Percentiles rank a stretch among this genome's conserved stretches.
Evolutionary conservation across 2,113 vertebrate species (phyloP).

Genomic region (Mus pahari): DNA sequence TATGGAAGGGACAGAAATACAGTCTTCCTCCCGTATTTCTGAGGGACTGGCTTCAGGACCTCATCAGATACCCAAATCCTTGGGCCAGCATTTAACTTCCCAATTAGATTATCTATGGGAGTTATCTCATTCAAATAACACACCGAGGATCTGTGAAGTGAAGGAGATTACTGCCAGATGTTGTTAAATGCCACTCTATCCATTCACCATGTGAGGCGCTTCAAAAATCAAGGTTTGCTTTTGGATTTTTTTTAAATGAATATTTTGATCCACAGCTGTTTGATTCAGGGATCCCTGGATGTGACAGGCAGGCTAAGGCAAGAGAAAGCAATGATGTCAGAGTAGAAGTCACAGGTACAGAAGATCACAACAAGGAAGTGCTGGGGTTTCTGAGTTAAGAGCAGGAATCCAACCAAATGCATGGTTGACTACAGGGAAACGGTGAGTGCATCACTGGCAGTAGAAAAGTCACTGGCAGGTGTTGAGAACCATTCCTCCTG

Average conservation of each 20-base stretch:
- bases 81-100: background rate
- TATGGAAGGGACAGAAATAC: too few relatives aligned
- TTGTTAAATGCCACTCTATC: background rate
- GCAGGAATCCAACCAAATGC: background rate
- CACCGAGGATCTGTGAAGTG: background rate
- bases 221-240: background rate
- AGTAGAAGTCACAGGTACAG: background rate
- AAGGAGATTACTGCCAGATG: too few relatives aligned
- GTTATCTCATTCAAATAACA: background rate
- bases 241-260: background rate
- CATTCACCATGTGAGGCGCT: background rate
- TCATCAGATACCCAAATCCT: background rate
- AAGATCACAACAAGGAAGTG: background rate
- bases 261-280: background rate
- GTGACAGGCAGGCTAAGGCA: background rate
- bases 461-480: background rate
- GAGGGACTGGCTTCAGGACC: too few relatives aligned
- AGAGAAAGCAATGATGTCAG: background rate
- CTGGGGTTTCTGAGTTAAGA: background rate
- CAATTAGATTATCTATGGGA: too few relatives aligned
- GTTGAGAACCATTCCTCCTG: background rate
- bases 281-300: background rate
- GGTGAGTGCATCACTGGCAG: accelerated
- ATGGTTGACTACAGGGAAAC: background rate
- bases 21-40: too few relatives aligned